These are phyloP conservation scores for Scomber scombrus DNA, from an alignment of 2,113 vertebrate species.

Conservation along the genomic window DNA sequence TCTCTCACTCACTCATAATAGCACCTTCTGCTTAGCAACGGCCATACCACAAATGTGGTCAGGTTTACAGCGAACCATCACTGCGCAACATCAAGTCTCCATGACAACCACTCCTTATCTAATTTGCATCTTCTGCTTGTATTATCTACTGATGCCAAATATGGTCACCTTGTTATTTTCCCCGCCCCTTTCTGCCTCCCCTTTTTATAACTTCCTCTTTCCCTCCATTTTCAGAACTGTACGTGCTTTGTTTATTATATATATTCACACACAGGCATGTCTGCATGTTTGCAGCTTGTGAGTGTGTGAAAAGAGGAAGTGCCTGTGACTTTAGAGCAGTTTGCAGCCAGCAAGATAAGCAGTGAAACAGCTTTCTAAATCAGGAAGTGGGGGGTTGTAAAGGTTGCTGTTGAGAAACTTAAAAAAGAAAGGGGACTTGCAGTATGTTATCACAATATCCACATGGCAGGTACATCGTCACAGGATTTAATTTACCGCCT, in stretches of 20 bases:
- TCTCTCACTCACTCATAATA: slow-evolving; percentile 75
- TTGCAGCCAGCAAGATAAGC: slow-evolving; percentile 70
- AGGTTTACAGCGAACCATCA: slow-evolving; percentile 79
- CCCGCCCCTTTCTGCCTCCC: slow-evolving; percentile 56
- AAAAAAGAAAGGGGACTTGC: slow-evolving; percentile 31
- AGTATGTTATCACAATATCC: slow-evolving; percentile 42
- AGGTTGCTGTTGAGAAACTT: slow-evolving; percentile 33
- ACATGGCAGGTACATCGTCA: slow-evolving; percentile 25
- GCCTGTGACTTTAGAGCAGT: slow-evolving; percentile 53
- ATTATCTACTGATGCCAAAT: slow-evolving; percentile 79
- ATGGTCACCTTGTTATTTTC: slow-evolving; percentile 65
- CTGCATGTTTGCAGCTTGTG: slow-evolving; percentile 7
- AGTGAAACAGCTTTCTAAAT: slow-evolving; percentile 56
- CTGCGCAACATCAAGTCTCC: slow-evolving; percentile 81
- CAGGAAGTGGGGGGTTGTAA: slow-evolving; percentile 74
- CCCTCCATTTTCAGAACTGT: slow-evolving; percentile 59
- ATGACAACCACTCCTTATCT: slow-evolving; percentile 82
- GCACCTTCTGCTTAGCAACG: slow-evolving; percentile 82
- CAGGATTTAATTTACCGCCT: slow-evolving; percentile 60
- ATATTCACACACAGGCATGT: background rate
- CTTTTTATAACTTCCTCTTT: slow-evolving; percentile 72
- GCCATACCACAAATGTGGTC: slow-evolving; percentile 80
- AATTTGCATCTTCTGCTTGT: slow-evolving; percentile 82
- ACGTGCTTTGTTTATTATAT: slow-evolving; percentile 10
- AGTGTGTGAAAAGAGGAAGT: slow-evolving; percentile 76